Base-by-base conservation (phyloP, 2,888 invertebrate species). In the Cistogaster globosa region DNA sequence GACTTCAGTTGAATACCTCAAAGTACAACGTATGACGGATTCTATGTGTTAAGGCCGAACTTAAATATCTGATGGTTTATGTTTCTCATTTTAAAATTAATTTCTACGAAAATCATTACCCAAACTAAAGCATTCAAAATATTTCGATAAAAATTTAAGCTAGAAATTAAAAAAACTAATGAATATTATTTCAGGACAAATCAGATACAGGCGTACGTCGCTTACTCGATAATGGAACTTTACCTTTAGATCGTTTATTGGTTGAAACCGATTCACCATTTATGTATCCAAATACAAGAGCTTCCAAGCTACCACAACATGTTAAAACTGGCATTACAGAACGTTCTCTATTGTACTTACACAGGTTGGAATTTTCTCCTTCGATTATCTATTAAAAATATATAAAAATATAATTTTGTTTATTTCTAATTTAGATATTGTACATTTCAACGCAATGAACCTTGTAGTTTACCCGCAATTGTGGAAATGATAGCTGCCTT, bases 401-500 rank as follows among this genome's bases (percentile, higher is more conserved):
- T 7, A 7, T 60, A 18, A 22, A 68, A 53, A 18, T 11, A 48
- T 9, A 51, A 20, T 16, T 12, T 38, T 38, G 67, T 62, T 36
- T 4, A 8, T 20, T 38, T 32, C 26, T 11, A 62, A 74, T 77
- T 1, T 68, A 93, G 98, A 88, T 98, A 98, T 93, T 98, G 98
- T 93, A 97, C 98, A 86, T 98, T 98, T 93, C 98, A 98, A 93
- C 95, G 98, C 88, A 98, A 98, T 93, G 98, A 98, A 93, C 98
- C 98, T 0, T 98, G 98, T 93, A 97, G 98, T 60, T 93, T 98
- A 87, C 97, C 98, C 12, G 97, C 97, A 58, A 96, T 98, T 72
- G 97, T 98, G 62, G 98, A 98, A 93, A 95, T 98, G 94, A 96
- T 98, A 87, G 97, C 98, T n/a, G 97, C 97, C 22, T 97, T 98